Percentiles rank a stretch among this genome's conserved stretches.
Conservation (phyloP, 2,113 vertebrate species). For the rat (Rattus norvegicus) region GRCr8 NC_086019.1:222044001-222044500, state of each 20-base stretch:
- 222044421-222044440: background rate
- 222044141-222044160: background rate
- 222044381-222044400: background rate
- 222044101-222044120: background rate
- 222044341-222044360: background rate
- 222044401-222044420: background rate
- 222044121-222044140: background rate
- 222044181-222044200: background rate
- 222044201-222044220: background rate
- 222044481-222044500: background rate
- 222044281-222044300: background rate
- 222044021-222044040: slow-evolving; percentile 30
- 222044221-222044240: background rate
- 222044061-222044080: slow-evolving; percentile 63
- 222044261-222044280: background rate
- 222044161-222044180: background rate
- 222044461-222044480: background rate
- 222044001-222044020: slow-evolving; percentile 66
- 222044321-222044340: background rate
- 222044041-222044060: slow-evolving; percentile 33
- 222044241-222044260: background rate
- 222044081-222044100: slow-evolving; percentile 29
- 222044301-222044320: background rate
- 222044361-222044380: background rate
- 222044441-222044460: background rate